Evolutionary conservation across 2,888 invertebrate genomes (phyloP).

Genomic region (Prosopocoilus inquinatus): DNA sequence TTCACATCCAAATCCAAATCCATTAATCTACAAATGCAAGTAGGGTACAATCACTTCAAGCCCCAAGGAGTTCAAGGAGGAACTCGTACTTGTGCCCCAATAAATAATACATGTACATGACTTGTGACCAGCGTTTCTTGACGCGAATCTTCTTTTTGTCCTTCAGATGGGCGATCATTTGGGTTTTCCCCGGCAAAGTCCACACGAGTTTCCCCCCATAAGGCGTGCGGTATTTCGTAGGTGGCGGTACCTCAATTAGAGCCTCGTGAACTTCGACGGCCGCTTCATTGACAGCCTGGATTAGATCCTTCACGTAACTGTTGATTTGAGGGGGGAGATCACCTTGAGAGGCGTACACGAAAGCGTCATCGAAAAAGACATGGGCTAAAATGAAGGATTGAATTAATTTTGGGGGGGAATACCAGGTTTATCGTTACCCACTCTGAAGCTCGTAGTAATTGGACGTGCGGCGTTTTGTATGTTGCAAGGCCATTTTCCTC

Average conservation of each 20-base stretch:
- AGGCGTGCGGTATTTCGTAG: constrained; percentile 75
- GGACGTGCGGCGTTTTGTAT: constrained; percentile 48
- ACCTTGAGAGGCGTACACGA: constrained; percentile 61
- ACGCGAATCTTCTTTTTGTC: constrained; percentile 85
- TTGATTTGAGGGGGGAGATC: constrained; percentile 75
- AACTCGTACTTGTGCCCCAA: constrained; percentile 70
- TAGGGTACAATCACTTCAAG: background rate
- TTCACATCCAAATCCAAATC: constrained; percentile 44
- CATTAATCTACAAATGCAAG: constrained; percentile 34
- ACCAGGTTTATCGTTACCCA: constrained; percentile 45
- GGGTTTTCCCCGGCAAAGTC: constrained; percentile 81
- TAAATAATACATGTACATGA: constrained; percentile 93
- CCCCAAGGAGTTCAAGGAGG: background rate
- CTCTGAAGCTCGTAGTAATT: constrained; percentile 89
- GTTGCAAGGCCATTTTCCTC: constrained; percentile 75
- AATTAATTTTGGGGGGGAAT: background rate
- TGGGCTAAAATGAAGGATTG: constrained; percentile 58
- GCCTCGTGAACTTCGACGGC: constrained; percentile 69
- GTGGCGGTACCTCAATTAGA: constrained; percentile 63
- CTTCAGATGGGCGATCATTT: constrained; percentile 83
- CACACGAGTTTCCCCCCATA: constrained; percentile 85
- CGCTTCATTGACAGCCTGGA: constrained; percentile 72
- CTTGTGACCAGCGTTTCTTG: constrained; percentile 92
- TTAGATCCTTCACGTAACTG: constrained; percentile 73
- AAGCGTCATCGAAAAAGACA: constrained; percentile 85